These are phyloP conservation scores for Ailuropoda melanoleuca DNA, from an alignment of 2,113 vertebrate genomes.

Conservation along the genomic window DNA sequence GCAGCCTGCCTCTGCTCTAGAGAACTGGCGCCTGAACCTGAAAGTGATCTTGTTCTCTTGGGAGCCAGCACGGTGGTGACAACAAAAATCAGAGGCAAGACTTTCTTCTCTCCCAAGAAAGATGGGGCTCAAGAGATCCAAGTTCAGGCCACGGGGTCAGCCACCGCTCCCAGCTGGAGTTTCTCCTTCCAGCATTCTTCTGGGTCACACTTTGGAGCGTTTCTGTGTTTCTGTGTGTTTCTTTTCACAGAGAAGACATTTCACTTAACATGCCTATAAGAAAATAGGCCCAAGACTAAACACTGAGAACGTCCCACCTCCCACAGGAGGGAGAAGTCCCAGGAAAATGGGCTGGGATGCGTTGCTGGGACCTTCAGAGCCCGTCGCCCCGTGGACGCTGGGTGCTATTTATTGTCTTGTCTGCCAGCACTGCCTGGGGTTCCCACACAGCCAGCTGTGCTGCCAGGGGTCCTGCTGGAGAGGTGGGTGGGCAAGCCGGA, in stretches of 20 bases:
- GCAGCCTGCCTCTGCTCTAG: background rate
- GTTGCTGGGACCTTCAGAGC: background rate
- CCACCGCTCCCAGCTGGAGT: background rate
- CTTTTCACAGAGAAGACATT: slow-evolving; percentile 28
- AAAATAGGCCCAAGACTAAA: background rate
- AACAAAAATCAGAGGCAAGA: background rate
- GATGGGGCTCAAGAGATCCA: background rate
- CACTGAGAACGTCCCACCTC: background rate
- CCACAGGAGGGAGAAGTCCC: background rate
- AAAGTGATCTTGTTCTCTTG: background rate
- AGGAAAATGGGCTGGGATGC: background rate
- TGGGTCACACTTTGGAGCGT: background rate
- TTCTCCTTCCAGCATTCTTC: background rate
- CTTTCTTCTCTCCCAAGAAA: background rate
- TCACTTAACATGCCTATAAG: background rate
- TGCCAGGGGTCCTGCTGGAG: background rate
- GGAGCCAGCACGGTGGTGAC: background rate
- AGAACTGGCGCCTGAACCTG: background rate
- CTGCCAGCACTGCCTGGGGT: background rate
- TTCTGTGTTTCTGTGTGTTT: background rate
- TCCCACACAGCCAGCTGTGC: background rate
- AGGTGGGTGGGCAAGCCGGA: slow-evolving; percentile 6
- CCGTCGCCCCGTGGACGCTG: background rate
- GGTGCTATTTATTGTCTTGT: background rate
- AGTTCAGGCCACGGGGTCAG: background rate